phyloP scores from a whole-genome alignment of 2,113 vertebrate species.

The Ascaphus truei region DNA sequence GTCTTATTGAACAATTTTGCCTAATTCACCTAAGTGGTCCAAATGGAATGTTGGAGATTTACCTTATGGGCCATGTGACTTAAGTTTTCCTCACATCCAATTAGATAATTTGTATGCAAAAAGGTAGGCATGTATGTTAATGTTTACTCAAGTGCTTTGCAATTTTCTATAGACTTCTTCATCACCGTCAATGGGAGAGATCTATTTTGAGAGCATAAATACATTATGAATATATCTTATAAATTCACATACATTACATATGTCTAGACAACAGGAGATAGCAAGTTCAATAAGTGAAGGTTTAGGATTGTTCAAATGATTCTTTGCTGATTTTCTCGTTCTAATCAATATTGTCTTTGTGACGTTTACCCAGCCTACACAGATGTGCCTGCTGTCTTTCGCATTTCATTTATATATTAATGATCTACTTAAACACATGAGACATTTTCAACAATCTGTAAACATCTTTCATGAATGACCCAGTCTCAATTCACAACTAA shows the following conservation, averaged over 20 bases:
- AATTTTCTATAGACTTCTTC: too few relatives aligned
- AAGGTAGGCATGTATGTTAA: not conserved
- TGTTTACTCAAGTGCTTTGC: not conserved
- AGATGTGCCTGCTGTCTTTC: conserved; percentile 52
- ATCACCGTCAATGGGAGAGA: not conserved
- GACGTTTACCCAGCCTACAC: conserved; percentile 51
- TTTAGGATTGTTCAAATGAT: conserved; percentile 40
- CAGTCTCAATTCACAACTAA: too few relatives aligned
- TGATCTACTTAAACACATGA: conserved; percentile 53
- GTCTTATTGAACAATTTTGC: too few relatives aligned
- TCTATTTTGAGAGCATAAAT: not conserved
- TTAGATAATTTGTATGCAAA: too few relatives aligned
- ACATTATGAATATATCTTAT: not conserved
- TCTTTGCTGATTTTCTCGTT: conserved; percentile 42
- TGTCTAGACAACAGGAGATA: conserved; percentile 15
- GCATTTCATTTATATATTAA: conserved; percentile 56
- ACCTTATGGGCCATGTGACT: not conserved
- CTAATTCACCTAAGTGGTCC: too few relatives aligned
- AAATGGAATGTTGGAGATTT: too few relatives aligned
- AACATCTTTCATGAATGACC: not conserved
- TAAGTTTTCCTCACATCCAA: not conserved
- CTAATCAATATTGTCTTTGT: conserved; percentile 52
- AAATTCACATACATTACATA: not conserved
- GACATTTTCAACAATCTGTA: conserved; percentile 13
- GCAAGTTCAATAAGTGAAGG: not conserved